A percentile compares a stretch with the other conserved stretches of the same genome.
Conservation (phyloP, 92 coral and sea anemone species). For the Epizoanthus ramosus region DNA sequence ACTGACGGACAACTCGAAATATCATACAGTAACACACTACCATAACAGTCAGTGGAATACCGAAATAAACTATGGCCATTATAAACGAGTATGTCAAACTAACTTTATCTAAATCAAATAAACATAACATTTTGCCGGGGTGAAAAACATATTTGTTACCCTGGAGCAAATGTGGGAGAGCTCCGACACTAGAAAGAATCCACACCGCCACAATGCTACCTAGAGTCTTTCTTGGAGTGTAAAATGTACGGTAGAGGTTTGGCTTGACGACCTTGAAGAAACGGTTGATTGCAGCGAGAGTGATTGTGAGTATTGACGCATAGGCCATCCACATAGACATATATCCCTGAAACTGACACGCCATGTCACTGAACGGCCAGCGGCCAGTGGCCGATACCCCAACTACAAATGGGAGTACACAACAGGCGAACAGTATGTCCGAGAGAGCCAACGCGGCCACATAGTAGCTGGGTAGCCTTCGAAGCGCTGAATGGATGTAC, state of each 20-base stretch:
- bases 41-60: slow-evolving; percentile 20
- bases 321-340: slow-evolving; percentile 44
- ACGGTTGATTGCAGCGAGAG: slow-evolving; percentile 34
- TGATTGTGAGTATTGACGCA: slow-evolving; percentile 33
- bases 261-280: slow-evolving; percentile 35
- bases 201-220: slow-evolving; percentile 31
- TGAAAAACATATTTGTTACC: slow-evolving; percentile 30
- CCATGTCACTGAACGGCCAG: slow-evolving; percentile 29
- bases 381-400: slow-evolving; percentile 24
- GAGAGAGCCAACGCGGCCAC: slow-evolving; percentile 27
- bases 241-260: neutral
- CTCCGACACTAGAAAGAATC: slow-evolving; percentile 8
- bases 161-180: slow-evolving; percentile 10
- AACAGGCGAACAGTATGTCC: slow-evolving; percentile 7
- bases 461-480: slow-evolving; percentile 7
- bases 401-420: slow-evolving; percentile 21
- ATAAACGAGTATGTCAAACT: slow-evolving; percentile 4
- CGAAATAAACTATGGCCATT: slow-evolving; percentile 21
- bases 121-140: slow-evolving; percentile 29
- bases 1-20: slow-evolving; percentile 21
- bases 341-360: slow-evolving; percentile 33
- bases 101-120: slow-evolving; percentile 29
- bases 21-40: slow-evolving; percentile 24
- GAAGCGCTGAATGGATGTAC: neutral
- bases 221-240: slow-evolving; percentile 22